Base-by-base conservation (phyloP, 2,113 vertebrate species). In the Colaptes auratus region DNA sequence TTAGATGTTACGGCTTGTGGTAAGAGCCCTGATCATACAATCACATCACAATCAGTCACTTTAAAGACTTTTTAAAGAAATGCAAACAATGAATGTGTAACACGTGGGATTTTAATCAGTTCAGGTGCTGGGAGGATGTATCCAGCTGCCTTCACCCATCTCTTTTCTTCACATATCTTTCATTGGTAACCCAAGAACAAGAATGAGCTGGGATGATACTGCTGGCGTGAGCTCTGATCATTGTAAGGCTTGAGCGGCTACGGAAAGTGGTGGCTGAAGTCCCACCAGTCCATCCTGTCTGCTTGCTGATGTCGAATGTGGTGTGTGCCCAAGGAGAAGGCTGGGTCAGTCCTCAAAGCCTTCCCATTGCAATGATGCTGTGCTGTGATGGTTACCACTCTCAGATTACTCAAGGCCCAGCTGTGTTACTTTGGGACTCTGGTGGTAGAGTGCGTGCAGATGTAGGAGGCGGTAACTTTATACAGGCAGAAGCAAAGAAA, bases 1-100 rank as follows among this genome's bases (percentile, higher is more conserved):
- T 93, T 93, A 92, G 90, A 67, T 76, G 78, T 66, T 77, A 59
- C 0, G 24, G 90, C 95, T 96, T 92, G 90, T 92, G 96, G 90
- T 89, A 80, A 66, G 70, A 97, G 92, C 83, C 95, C 95, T 77
- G 44, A 88, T 67, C 28, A 95, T 97, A 96, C 97, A 98, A 98
- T 98, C 97, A 96, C 93, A 15, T 96, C 95, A 95, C 92, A 91
- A 55, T 93, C 90, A 97, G 89, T 96, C 92, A 96, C 95, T 90
- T 78, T 30, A 80, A 94, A 80, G 72, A 91, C 90, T 95, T 89
- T 89, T 89, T 93, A 27, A 12, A 6, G 6, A 92, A 86, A 63
- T 65, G 84, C 90, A 96, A 95, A 84, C 72, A 31, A 88, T 97
- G 97, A 97, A 96, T 96, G 97, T 96, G 96, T 65, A 92, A 95